These are phyloP conservation scores for Drosophila prostipennis DNA, from an alignment of 2,888 invertebrate species.

Conservation along the genomic window DNA sequence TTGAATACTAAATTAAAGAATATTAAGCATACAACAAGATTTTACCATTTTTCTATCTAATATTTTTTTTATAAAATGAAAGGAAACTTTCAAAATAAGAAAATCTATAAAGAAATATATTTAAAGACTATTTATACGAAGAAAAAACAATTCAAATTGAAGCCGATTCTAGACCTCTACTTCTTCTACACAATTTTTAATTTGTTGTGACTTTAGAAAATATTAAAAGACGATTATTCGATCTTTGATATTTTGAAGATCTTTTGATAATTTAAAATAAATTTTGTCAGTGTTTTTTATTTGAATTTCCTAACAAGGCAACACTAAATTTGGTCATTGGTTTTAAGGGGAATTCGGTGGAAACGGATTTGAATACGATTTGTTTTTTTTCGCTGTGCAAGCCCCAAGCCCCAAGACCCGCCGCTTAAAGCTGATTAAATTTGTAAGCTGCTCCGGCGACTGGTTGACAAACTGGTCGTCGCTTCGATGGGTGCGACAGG, in stretches of 20 bases:
- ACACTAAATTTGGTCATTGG: neutral
- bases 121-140: too few relatives aligned
- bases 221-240: too few relatives aligned
- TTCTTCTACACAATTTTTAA: too few relatives aligned
- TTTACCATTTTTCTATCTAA: too few relatives aligned
- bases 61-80: too few relatives aligned
- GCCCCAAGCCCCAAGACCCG: constrained; percentile 13
- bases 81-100: too few relatives aligned
- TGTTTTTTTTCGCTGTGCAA: constrained; percentile 12
- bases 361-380: constrained; percentile 3
- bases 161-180: too few relatives aligned
- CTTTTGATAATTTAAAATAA: neutral
- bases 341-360: neutral
- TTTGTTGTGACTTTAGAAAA: too few relatives aligned
- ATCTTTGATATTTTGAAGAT: neutral
- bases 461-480: constrained; percentile 74
- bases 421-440: constrained; percentile 77
- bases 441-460: constrained; percentile 71
- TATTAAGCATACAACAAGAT: too few relatives aligned
- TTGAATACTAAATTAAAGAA: too few relatives aligned
- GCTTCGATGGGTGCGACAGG: constrained; percentile 4
- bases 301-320: neutral
- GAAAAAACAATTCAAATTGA: too few relatives aligned
- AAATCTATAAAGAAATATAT: too few relatives aligned
- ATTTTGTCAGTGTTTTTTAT: neutral